Percentiles rank a stretch among this genome's conserved stretches.
Evolutionary conservation across 2,797 vertebrate species (phyloP).

Genomic region (Sebastes hubbsi): DNA sequence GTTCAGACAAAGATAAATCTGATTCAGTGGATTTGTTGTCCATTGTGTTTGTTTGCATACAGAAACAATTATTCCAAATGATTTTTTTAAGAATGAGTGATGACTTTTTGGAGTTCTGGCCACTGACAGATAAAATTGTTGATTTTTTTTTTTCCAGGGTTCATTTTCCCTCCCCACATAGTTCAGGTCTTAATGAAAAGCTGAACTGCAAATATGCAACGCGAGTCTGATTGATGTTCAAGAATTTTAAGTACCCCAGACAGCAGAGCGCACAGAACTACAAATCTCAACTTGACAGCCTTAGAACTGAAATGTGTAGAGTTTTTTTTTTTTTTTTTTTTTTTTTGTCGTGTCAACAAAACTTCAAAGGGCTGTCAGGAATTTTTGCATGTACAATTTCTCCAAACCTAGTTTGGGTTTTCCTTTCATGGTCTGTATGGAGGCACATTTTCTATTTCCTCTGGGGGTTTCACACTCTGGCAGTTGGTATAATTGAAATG

Average conservation of each 20-base stretch:
- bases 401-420: constrained; percentile 23
- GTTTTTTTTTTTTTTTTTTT: not conserved
- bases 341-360: constrained; percentile 36
- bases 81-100: too few species aligned
- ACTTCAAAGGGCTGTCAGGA: constrained; percentile 51
- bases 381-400: constrained; percentile 27
- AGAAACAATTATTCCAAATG: too few species aligned
- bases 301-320: constrained; percentile 20
- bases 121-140: not conserved
- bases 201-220: constrained; percentile 22
- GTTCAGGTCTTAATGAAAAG: constrained; percentile 22
- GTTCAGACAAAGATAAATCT: not conserved
- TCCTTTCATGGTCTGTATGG: constrained; percentile 13
- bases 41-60: not conserved
- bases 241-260: constrained; percentile 49
- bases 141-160: not conserved
- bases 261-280: constrained; percentile 29
- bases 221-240: constrained; percentile 34
- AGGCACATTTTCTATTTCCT: constrained; percentile 16
- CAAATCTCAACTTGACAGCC: constrained; percentile 37
- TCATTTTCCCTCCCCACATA: not conserved
- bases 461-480: constrained; percentile 8
- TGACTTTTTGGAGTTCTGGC: not conserved
- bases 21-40: not conserved
- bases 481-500: constrained; percentile 34